Base-by-base conservation (phyloP, 2,888 invertebrate species). In the Diachrysia chrysitis region DNA sequence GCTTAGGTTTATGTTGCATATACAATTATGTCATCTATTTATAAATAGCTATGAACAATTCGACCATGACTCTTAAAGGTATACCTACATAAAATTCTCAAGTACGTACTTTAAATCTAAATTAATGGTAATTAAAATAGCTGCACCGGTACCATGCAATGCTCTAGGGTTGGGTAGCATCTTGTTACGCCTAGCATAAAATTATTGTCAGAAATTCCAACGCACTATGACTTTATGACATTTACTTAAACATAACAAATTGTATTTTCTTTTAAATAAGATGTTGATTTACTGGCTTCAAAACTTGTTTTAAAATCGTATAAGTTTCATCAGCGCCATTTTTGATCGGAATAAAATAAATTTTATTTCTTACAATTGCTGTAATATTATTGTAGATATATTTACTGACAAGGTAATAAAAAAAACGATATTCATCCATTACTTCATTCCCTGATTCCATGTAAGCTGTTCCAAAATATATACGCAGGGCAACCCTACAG, bases 101-200 rank as follows among this genome's bases (percentile, higher is more conserved):
- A 91, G 88, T 85, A 77, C 77, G 78, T 83, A 88, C 87, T 88
- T 86, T 76, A 82, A 87, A 77, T 68, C 78, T 84, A 81, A 85
- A 88, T 85, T 73, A 85, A 87, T 82, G 79, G 82, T 84, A 89
- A 88, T 90, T 89, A 89, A 92, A 91, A 90, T 90, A 91, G 81
- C 85, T 88, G 69, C 66, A 77, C 79, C 76, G 73, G 82, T 83
- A 78, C 77, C 69, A 56, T 67, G 83, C 85, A 89, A 54, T 19
- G 42, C 29, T 67, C 23, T 78, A 75, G 66, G 74, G 61, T 69
- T 77, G 66, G 66, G 59, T 56, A 32, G 66, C 37, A 55, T 23
- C 21, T 46, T 16, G 19, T 51, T 51, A 51, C 21, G 48, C 48
- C 19, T 51, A 48, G 19, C 19, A 19, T 51, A 12, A 21, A 51